phyloP scores from a whole-genome alignment of 2,888 invertebrate genomes.

The Adineta ricciae region DNA sequence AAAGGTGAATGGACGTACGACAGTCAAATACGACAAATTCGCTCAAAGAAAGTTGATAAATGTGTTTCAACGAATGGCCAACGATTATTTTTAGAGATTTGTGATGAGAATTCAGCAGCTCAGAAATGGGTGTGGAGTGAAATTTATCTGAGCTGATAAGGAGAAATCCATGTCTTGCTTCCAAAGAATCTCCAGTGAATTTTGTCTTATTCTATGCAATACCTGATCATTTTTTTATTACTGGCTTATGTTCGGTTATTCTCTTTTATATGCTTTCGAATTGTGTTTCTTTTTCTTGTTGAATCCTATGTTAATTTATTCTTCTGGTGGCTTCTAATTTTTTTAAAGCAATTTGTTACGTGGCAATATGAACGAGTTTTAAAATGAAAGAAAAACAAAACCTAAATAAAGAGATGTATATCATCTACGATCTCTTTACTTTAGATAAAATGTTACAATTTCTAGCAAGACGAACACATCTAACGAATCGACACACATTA shows the following conservation, averaged over 20 bases:
- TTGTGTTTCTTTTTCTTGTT: not conserved
- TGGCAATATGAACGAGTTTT: not conserved
- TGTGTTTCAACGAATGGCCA: slow-evolving; percentile 45
- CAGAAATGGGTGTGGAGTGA: slow-evolving; percentile 77
- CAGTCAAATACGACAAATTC: slow-evolving; percentile 38
- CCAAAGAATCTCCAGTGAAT: not conserved
- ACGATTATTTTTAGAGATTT: slow-evolving; percentile 67
- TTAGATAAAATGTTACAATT: slow-evolving; percentile 12
- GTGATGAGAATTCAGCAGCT: slow-evolving; percentile 72
- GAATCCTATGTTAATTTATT: not conserved
- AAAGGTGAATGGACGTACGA: slow-evolving; percentile 67
- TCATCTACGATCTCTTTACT: not conserved
- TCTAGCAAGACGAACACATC: not conserved
- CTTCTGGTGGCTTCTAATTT: not conserved
- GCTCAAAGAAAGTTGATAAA: slow-evolving; percentile 38
- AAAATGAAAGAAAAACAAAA: not conserved
- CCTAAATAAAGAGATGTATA: not conserved
- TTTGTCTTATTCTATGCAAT: not conserved
- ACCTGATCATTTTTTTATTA: too few species aligned
- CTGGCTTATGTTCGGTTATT: not conserved
- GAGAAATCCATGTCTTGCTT: too few species aligned
- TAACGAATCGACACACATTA: not conserved
- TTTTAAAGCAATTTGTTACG: not conserved
- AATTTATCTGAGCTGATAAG: slow-evolving; percentile 46
- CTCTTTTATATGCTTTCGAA: too few species aligned